A percentile compares a stretch with the other conserved stretches of the same genome.
These are phyloP conservation scores for Cephalopachus bancanus DNA, from an alignment of 2,797 vertebrate species.

Conservation along the genomic window DNA sequence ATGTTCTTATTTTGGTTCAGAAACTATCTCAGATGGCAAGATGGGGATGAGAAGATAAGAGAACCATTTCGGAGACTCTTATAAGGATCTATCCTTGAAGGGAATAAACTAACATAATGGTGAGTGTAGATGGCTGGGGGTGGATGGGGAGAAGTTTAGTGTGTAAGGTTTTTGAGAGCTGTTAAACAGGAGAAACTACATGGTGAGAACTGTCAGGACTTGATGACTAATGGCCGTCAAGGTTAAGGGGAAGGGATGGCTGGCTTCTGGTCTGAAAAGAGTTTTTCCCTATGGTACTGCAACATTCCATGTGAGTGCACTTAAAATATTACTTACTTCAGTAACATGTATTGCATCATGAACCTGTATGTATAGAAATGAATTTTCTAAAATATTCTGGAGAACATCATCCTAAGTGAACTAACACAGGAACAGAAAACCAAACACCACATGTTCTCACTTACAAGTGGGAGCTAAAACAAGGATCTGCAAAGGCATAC, in stretches of 20 bases:
- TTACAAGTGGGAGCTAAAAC: too few species aligned
- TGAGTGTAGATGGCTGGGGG: not conserved
- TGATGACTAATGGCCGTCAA: not conserved
- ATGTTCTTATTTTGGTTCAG: constrained; percentile 19
- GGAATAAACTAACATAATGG: not conserved
- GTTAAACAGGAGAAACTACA: not conserved
- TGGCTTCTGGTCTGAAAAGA: not conserved
- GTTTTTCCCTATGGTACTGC: not conserved
- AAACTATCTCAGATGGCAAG: not conserved
- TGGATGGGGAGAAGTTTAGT: too few species aligned
- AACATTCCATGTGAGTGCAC: not conserved
- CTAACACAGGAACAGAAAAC: too few species aligned
- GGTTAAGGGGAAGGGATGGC: not conserved
- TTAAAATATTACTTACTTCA: constrained; percentile 5
- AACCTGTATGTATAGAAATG: not conserved
- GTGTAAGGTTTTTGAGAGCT: not conserved
- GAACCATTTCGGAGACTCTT: not conserved
- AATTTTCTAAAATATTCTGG: not conserved
- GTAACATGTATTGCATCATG: not conserved
- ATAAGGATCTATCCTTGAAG: not conserved
- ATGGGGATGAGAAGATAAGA: not conserved
- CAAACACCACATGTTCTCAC: too few species aligned
- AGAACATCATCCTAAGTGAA: too few species aligned
- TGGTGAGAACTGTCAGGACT: not conserved
- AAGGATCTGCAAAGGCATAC: too few species aligned